Percentiles rank a stretch among this genome's conserved stretches.
Evolutionary conservation across 1,140 invertebrate genomes (phyloP).

Genomic region (Saccostrea echinata): DNA sequence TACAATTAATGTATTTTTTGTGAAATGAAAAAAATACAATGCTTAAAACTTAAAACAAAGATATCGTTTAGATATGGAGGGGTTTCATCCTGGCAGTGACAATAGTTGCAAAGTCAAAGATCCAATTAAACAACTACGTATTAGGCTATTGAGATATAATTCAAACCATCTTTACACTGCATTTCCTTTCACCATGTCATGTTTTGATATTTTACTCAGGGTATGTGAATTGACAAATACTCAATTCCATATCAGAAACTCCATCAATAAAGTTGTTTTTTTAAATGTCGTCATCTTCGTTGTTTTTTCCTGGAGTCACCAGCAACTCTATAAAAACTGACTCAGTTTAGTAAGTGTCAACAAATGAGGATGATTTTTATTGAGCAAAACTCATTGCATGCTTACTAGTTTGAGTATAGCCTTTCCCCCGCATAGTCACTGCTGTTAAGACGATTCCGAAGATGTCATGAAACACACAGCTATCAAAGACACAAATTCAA

Average conservation of each 20-base stretch:
- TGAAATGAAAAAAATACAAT: too few species aligned
- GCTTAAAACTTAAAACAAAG: too few species aligned
- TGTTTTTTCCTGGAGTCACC: neutral
- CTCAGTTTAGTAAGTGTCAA: neutral
- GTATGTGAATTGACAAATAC: neutral
- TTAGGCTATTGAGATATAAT: too few species aligned
- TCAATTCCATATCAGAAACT: neutral
- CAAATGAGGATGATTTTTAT: neutral
- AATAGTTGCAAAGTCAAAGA: too few species aligned
- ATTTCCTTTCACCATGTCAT: too few species aligned
- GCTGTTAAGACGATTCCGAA: neutral
- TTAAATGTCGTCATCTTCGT: neutral
- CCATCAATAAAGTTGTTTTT: neutral
- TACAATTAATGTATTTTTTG: too few species aligned
- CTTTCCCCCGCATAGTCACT: neutral
- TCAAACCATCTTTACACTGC: too few species aligned
- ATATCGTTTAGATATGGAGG: too few species aligned
- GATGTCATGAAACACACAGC: slow-evolving; percentile 4
- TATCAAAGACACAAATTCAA: slow-evolving; percentile 37
- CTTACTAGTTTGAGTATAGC: neutral
- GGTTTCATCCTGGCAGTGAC: too few species aligned
- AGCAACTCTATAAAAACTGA: neutral
- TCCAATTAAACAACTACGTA: too few species aligned
- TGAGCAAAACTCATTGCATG: neutral
- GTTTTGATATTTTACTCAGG: too few species aligned